phyloP scores from a whole-genome alignment of 2,888 invertebrate genomes.

The Tiphia femorata region DNA sequence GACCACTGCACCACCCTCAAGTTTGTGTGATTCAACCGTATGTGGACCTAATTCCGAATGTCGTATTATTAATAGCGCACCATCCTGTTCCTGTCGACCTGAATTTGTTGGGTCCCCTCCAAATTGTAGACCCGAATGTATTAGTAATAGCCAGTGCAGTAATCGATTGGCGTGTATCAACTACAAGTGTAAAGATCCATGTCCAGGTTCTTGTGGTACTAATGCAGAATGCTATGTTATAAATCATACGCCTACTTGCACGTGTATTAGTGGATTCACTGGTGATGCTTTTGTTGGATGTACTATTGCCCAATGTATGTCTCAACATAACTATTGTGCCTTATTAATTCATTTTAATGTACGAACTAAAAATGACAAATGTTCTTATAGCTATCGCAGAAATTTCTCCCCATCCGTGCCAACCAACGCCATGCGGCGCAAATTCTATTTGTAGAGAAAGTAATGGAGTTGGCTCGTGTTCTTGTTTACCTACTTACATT shows the following conservation, averaged over 20 bases:
- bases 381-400: neutral
- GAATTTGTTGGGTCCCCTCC: constrained; percentile 69
- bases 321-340: neutral
- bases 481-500: constrained; percentile 79
- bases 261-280: constrained; percentile 76
- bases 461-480: constrained; percentile 81
- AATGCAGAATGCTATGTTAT: constrained; percentile 78
- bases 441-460: constrained; percentile 81
- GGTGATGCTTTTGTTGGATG: constrained; percentile 86
- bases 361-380: neutral
- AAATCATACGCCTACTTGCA: constrained; percentile 81
- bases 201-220: constrained; percentile 67
- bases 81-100: constrained; percentile 66
- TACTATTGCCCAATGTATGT: constrained; percentile 67
- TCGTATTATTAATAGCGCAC: constrained; percentile 63
- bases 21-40: constrained; percentile 69
- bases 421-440: constrained; percentile 81
- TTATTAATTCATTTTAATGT: neutral
- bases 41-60: constrained; percentile 72
- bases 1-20: constrained; percentile 46
- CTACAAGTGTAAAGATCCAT: constrained; percentile 70
- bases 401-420: constrained; percentile 73
- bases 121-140: constrained; percentile 70
- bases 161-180: constrained; percentile 65
- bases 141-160: constrained; percentile 70